Conservation (phyloP, 2,797 vertebrate genomes). For the Siniperca scherzeri region DNA sequence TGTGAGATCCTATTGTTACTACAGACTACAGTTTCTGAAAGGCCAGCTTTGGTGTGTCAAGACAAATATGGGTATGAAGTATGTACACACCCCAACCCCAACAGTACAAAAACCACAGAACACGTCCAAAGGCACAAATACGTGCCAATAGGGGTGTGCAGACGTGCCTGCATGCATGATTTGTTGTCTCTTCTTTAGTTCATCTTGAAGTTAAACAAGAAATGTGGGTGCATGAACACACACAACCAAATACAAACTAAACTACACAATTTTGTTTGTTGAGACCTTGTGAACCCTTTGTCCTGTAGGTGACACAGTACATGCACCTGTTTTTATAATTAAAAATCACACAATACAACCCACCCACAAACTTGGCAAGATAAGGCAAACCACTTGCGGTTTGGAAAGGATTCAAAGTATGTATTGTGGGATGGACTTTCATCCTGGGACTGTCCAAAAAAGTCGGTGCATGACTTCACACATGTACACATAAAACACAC, state of each 20-base stretch:
- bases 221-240: background rate
- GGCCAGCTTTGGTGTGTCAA: background rate
- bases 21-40: background rate
- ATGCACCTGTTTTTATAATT: slow-evolving; percentile 29
- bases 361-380: background rate
- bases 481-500: background rate
- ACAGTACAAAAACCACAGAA: background rate
- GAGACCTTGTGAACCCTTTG: background rate
- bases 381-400: background rate
- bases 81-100: background rate
- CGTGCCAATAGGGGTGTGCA: background rate
- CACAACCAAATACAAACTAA: background rate
- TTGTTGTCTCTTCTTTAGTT: slow-evolving; percentile 7
- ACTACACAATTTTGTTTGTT: background rate
- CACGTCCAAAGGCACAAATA: background rate
- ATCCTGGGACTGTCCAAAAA: slow-evolving; percentile 30
- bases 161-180: background rate
- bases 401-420: slow-evolving; percentile 24
- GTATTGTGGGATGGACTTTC: background rate
- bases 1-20: slow-evolving; percentile 13
- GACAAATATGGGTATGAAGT: background rate
- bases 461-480: background rate
- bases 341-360: slow-evolving; percentile 13
- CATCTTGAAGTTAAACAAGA: background rate
- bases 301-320: background rate